These are phyloP conservation scores for Hippopotamus amphibius DNA, from an alignment of 2,113 vertebrate species.

Conservation along the genomic window DNA sequence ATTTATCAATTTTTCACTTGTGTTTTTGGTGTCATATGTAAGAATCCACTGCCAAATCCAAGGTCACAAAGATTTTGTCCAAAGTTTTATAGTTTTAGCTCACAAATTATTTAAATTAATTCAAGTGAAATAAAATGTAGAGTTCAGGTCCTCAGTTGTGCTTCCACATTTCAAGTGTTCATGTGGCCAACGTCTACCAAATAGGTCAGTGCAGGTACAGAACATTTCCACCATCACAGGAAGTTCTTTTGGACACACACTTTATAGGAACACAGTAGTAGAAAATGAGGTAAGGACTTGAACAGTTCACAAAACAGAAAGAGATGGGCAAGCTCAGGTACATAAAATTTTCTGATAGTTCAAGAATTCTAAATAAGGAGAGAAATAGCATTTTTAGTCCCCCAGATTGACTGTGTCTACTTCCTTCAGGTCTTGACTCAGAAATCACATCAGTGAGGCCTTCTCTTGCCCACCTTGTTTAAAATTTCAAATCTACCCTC, in stretches of 20 bases:
- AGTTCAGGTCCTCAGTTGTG: background rate
- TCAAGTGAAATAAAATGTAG: background rate
- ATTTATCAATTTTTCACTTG: background rate
- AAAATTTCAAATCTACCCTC: background rate
- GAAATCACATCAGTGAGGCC: background rate
- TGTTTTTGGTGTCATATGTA: background rate
- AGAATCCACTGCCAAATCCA: slow-evolving; percentile 9
- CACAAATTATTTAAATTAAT: background rate
- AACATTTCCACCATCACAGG: background rate
- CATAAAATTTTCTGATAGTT: background rate
- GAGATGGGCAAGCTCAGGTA: background rate
- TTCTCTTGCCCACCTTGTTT: background rate
- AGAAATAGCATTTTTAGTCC: background rate
- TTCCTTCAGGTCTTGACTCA: slow-evolving; percentile 17
- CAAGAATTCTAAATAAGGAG: background rate
- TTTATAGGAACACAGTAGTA: background rate
- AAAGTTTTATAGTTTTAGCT: slow-evolving; percentile 13
- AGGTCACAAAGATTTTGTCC: background rate
- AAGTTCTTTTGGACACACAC: background rate
- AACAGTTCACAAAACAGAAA: slow-evolving; percentile 14
- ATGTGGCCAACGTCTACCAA: background rate
- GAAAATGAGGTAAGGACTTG: background rate
- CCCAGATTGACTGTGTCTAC: background rate
- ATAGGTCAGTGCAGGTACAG: background rate
- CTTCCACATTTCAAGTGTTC: background rate